phyloP scores from a whole-genome alignment of 2,888 invertebrate genomes.

The Andricus quercusramuli region DNA sequence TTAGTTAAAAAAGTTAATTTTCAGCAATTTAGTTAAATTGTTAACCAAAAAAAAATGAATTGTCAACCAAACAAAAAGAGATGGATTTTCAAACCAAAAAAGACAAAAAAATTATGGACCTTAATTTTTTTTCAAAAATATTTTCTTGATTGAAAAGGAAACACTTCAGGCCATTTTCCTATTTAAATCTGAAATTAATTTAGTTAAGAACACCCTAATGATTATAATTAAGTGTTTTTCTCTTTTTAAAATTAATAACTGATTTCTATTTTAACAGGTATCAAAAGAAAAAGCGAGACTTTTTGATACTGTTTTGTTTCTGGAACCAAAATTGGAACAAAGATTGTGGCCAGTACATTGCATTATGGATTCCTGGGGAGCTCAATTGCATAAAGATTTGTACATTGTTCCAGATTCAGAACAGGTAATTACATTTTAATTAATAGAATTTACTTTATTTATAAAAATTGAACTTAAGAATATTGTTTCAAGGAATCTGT shows the following conservation, averaged over 20 bases:
- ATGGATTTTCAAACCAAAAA: too few relatives aligned
- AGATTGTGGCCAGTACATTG: constrained; percentile 97
- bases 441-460: background rate
- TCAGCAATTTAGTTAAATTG: too few relatives aligned
- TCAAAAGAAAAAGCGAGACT: constrained; percentile 85
- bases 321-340: constrained; percentile 90
- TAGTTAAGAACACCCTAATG: too few relatives aligned
- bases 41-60: too few relatives aligned
- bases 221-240: background rate
- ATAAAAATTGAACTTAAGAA: background rate
- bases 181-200: too few relatives aligned
- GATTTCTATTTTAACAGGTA: constrained; percentile 57
- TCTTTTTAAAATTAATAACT: background rate
- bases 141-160: too few relatives aligned
- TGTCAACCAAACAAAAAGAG: too few relatives aligned
- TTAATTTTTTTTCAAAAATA: too few relatives aligned
- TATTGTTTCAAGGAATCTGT: background rate
- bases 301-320: constrained; percentile 94
- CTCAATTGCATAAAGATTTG: constrained; percentile 92
- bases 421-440: constrained; percentile 75
- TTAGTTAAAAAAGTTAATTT: too few relatives aligned
- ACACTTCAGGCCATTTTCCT: too few relatives aligned
- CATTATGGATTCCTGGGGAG: constrained; percentile 95
- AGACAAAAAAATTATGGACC: too few relatives aligned
- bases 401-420: constrained; percentile 88